phyloP scores from a whole-genome alignment of 30 jellyfish, hydroid and myxozoan genomes.

The Mastigias papua region DNA sequence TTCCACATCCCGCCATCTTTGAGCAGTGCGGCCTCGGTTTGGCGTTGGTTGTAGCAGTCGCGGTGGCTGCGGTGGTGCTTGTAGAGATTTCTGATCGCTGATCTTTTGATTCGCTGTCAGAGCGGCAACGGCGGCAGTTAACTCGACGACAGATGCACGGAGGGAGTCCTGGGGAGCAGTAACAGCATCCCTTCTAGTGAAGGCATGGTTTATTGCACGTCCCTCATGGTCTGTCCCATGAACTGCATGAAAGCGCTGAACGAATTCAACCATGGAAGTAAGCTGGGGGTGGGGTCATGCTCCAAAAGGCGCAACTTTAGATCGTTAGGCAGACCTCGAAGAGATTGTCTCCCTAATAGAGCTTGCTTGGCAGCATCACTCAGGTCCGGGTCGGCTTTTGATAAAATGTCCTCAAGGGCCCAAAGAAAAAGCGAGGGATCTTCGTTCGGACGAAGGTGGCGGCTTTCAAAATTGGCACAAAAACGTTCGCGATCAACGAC shows the following conservation, averaged over 20 bases:
- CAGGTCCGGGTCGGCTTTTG: constrained; percentile 47
- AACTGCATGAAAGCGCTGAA: constrained; percentile 28
- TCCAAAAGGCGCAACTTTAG: constrained; percentile 21
- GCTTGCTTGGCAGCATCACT: constrained; percentile 42
- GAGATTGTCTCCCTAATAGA: constrained; percentile 36
- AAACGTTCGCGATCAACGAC: constrained; percentile 39
- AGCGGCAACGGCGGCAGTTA: constrained; percentile 34
- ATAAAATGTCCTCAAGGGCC: constrained; percentile 36
- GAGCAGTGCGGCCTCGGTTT: constrained; percentile 7
- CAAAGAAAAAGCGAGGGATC: constrained; percentile 52
- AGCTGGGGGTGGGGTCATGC: constrained; percentile 50
- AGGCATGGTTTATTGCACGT: not conserved
- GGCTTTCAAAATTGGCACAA: constrained; percentile 31
- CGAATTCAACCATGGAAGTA: constrained; percentile 4
- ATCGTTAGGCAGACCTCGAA: constrained; percentile 29
- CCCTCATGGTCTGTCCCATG: constrained; percentile 7
- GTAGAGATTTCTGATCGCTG: not conserved
- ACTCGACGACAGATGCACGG: constrained; percentile 6
- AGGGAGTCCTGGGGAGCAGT: constrained; percentile 30
- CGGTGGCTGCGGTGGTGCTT: no score
- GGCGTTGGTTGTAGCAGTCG: no score
- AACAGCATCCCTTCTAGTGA: not conserved
- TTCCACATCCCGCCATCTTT: not conserved
- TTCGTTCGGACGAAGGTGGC: constrained; percentile 38
- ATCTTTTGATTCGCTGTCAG: constrained; percentile 3